Percentiles rank a stretch among this genome's conserved stretches.
phyloP scores from a whole-genome alignment of 2,113 vertebrate genomes.

The Pogonocichla stellata region DNA sequence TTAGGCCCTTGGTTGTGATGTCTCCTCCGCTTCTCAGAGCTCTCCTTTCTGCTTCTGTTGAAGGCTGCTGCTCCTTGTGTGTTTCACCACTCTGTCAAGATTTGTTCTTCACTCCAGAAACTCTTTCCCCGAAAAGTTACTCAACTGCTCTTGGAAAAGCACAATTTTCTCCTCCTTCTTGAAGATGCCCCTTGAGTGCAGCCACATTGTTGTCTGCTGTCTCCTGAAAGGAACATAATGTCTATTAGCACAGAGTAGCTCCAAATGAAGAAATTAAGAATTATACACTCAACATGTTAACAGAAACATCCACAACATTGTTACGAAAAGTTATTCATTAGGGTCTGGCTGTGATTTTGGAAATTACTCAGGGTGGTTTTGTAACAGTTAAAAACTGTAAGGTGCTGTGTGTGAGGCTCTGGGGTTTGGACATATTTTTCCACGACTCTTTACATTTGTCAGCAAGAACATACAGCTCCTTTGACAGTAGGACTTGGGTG shows the following conservation, averaged over 20 bases:
- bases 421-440: constrained; percentile 37
- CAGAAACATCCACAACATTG: constrained; percentile 25
- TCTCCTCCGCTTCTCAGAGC: not conserved
- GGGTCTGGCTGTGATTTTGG: constrained; percentile 37
- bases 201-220: constrained; percentile 29
- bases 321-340: constrained; percentile 33
- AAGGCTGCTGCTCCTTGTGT: not conserved
- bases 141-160: constrained; percentile 39
- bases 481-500: constrained; percentile 55
- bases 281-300: not conserved
- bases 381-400: not conserved
- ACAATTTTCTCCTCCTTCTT: not conserved
- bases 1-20: not conserved
- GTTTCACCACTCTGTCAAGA: not conserved
- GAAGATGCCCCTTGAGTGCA: constrained; percentile 1
- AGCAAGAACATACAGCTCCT: constrained; percentile 20
- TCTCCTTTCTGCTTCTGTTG: not conserved
- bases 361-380: constrained; percentile 42
- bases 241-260: not conserved
- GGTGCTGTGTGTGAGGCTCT: constrained; percentile 45
- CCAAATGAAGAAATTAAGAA: not conserved
- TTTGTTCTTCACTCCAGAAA: not conserved
- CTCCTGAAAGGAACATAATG: constrained; percentile 22
- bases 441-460: constrained; percentile 7
- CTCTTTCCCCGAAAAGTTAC: not conserved